Conservation (phyloP, 2,113 vertebrate genomes). For the Empidonax traillii region DNA sequence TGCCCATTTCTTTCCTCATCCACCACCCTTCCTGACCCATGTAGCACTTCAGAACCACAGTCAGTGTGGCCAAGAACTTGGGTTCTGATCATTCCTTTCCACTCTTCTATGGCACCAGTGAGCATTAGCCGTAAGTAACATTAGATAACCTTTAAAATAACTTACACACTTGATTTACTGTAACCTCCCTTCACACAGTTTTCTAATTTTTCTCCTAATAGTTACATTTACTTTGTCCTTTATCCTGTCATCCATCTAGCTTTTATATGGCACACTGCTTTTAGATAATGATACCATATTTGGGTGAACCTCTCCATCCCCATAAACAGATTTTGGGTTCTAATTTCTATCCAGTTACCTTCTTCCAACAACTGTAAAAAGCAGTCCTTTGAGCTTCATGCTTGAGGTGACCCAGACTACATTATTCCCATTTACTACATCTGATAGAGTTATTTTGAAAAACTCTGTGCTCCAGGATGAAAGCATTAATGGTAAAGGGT, state of each 20-base stretch:
- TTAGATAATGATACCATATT: neutral
- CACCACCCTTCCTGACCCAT: neutral
- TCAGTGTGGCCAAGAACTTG: neutral
- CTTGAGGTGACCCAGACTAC: neutral
- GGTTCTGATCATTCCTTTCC: neutral
- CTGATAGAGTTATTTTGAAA: neutral
- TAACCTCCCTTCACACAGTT: neutral
- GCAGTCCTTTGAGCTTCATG: neutral
- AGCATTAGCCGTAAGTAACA: neutral
- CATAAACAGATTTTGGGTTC: neutral
- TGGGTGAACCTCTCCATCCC: neutral
- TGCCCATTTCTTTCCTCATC: neutral
- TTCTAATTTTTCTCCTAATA: neutral
- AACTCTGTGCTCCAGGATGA: neutral
- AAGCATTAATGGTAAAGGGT: neutral
- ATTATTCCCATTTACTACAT: neutral
- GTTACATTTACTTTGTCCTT: neutral
- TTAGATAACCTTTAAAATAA: neutral
- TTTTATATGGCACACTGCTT: neutral
- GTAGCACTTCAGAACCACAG: neutral
- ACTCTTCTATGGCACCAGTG: neutral
- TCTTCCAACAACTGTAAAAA: neutral
- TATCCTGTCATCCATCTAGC: neutral
- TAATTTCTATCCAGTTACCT: neutral
- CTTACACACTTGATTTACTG: neutral